A percentile compares a stretch with the other conserved stretches of the same genome.
phyloP scores from a whole-genome alignment of 2,888 invertebrate genomes.

The Chrysolina haemoptera region DNA sequence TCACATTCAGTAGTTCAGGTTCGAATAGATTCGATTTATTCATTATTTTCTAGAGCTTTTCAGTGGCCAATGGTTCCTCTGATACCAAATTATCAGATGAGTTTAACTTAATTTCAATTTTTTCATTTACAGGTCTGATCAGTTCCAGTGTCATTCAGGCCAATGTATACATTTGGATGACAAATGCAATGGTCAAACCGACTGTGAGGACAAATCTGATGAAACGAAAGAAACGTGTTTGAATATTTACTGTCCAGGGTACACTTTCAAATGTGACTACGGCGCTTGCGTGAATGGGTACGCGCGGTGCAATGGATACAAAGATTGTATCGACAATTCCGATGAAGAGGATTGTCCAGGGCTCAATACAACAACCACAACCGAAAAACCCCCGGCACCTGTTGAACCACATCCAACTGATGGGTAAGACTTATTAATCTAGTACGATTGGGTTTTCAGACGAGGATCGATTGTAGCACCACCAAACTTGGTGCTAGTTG shows the following conservation, averaged over 20 bases:
- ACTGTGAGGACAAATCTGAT: constrained; percentile 62
- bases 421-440: constrained; percentile 5
- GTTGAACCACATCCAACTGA: not conserved
- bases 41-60: too few relatives aligned
- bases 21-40: too few relatives aligned
- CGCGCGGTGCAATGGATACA: constrained; percentile 71
- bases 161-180: constrained; percentile 55
- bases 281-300: constrained; percentile 67
- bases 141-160: constrained; percentile 56
- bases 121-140: constrained; percentile 49
- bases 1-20: too few relatives aligned
- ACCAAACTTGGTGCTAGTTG: too few relatives aligned
- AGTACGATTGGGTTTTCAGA: too few relatives aligned
- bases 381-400: not conserved
- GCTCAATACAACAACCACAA: constrained; percentile 24
- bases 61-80: too few relatives aligned
- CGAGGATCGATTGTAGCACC: too few relatives aligned
- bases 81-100: not conserved
- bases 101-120: not conserved
- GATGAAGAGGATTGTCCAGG: constrained; percentile 66
- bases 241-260: constrained; percentile 56
- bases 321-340: constrained; percentile 71
- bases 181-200: constrained; percentile 59
- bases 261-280: constrained; percentile 59
- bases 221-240: constrained; percentile 57